phyloP scores from a whole-genome alignment of 2,797 vertebrate genomes.

The Paguma larvata region DNA sequence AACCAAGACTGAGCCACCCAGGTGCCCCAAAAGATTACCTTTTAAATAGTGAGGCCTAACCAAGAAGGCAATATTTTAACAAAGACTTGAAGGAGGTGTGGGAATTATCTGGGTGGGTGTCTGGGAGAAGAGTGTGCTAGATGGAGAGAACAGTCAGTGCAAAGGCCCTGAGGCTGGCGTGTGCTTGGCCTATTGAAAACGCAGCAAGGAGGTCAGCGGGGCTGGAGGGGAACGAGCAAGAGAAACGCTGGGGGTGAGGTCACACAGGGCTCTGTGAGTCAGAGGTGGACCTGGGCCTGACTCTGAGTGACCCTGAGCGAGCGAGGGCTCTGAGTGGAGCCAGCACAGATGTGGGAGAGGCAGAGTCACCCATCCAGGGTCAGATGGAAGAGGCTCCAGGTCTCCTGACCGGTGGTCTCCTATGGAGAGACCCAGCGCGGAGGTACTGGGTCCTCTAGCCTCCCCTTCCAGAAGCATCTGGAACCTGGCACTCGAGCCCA shows the following conservation, averaged over 20 bases:
- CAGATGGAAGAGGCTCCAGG: background rate
- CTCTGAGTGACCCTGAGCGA: background rate
- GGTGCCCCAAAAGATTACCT: too few relatives aligned
- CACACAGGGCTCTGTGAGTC: background rate
- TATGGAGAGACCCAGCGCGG: background rate
- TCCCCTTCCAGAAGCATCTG: background rate
- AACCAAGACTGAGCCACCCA: too few relatives aligned
- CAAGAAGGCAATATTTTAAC: background rate
- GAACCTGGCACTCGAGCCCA: background rate
- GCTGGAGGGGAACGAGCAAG: background rate
- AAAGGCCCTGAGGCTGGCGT: background rate
- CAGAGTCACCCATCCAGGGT: background rate
- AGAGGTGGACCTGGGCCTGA: background rate
- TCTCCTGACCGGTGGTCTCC: background rate
- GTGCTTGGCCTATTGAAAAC: background rate
- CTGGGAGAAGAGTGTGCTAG: background rate
- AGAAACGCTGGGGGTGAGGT: background rate
- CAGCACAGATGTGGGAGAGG: background rate
- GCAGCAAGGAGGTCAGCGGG: background rate
- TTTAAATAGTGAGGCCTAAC: background rate
- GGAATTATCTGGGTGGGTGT: rapidly evolving
- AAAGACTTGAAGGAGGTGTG: background rate
- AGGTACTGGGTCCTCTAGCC: background rate
- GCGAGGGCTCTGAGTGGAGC: background rate
- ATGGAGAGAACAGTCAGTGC: background rate